Percentiles rank a stretch among this genome's conserved stretches.
These are phyloP conservation scores for Gila robusta DNA, from an alignment of 2,797 vertebrate genomes.

Conservation along the genomic window DNA sequence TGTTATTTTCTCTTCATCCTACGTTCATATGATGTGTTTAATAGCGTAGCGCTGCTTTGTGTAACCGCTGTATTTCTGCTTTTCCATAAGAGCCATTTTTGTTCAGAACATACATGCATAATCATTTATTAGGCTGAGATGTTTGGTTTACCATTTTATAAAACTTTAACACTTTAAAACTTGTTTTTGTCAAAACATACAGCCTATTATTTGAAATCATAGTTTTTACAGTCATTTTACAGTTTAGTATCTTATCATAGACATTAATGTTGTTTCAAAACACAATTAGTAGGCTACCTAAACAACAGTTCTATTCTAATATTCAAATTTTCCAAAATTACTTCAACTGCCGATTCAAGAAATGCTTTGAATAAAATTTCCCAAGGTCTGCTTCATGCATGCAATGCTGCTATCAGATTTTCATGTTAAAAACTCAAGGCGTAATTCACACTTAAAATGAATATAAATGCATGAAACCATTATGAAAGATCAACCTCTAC, in stretches of 20 bases:
- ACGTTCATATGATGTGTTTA: too few relatives aligned
- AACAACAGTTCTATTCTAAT: background rate
- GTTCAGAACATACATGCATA: background rate
- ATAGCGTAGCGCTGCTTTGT: background rate
- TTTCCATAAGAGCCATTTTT: background rate
- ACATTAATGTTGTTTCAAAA: background rate
- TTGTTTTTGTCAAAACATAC: background rate
- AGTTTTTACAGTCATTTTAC: background rate
- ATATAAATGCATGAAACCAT: background rate
- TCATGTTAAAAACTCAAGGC: too few relatives aligned
- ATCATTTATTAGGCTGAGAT: background rate
- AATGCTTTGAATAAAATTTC: background rate
- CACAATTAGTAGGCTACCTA: background rate
- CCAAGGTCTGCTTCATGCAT: background rate
- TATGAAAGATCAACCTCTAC: background rate
- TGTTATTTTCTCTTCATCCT: too few relatives aligned
- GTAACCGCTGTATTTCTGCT: background rate
- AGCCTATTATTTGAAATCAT: background rate
- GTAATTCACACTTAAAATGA: background rate
- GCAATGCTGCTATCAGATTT: background rate
- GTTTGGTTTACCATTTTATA: background rate
- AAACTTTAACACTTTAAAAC: background rate
- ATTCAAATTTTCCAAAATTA: background rate
- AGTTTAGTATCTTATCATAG: background rate
- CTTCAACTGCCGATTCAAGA: background rate